Evolutionary conservation across 2,113 vertebrate species (phyloP).

Genomic region (Azemiops feae): DNA sequence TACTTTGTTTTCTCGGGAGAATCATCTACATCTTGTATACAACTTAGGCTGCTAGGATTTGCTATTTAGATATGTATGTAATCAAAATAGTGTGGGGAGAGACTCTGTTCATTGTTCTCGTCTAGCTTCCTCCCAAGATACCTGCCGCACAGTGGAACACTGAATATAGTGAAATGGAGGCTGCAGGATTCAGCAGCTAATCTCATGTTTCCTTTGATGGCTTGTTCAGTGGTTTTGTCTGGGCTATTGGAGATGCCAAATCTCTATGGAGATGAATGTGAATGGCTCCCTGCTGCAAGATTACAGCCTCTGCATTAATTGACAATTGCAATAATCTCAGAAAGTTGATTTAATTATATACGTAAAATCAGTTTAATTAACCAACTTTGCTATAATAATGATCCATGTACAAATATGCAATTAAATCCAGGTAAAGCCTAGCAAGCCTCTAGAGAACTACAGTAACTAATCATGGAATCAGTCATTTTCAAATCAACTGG

Average conservation of each 20-base stretch:
- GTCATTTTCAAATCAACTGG: not conserved
- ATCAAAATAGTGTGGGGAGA: not conserved
- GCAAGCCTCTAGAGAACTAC: not conserved
- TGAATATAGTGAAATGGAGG: not conserved
- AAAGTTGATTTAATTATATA: constrained; percentile 6
- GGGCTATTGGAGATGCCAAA: not conserved
- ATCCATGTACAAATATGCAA: not conserved
- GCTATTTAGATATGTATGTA: not conserved
- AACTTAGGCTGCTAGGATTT: constrained; percentile 16
- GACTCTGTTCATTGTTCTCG: not conserved
- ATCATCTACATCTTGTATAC: constrained; percentile 2
- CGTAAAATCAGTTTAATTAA: not conserved
- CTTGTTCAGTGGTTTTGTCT: not conserved
- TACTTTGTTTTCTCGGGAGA: constrained; percentile 35
- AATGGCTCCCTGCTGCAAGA: not conserved
- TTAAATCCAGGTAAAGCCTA: not conserved
- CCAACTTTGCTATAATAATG: not conserved
- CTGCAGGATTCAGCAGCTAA: not conserved
- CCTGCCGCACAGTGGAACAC: not conserved
- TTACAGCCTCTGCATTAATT: not conserved
- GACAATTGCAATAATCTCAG: not conserved
- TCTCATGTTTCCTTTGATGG: not conserved
- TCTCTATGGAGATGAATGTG: not conserved
- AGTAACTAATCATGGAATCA: not conserved
- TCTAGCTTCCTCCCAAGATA: not conserved